A percentile compares a stretch with the other conserved stretches of the same genome.
These are phyloP conservation scores for Brachionus asplanchnoidis DNA, from an alignment of 1,140 invertebrate genomes.

Conservation along the genomic window DNA sequence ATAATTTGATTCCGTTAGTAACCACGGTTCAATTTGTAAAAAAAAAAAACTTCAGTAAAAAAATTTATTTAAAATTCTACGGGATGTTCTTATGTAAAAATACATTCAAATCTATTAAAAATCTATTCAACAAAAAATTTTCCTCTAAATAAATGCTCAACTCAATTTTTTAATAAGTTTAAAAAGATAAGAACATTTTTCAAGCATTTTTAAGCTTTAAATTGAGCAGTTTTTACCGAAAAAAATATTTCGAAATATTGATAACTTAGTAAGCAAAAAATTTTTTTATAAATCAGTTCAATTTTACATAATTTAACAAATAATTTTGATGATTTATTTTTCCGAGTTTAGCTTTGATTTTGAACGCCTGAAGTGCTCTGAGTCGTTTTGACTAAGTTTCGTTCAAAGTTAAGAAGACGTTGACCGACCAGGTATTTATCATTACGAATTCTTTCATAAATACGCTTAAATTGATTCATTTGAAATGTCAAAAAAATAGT, in stretches of 20 bases:
- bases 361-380: neutral
- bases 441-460: conserved; percentile 98
- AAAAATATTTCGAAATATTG: neutral
- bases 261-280: neutral
- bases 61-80: conserved; percentile 21
- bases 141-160: neutral
- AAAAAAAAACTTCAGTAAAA: neutral
- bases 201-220: neutral
- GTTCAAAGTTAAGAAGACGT: conserved; percentile 86
- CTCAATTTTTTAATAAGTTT: neutral
- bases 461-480: conserved; percentile 80
- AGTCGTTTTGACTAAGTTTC: conserved; percentile 10
- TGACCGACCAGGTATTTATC: conserved; percentile 93
- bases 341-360: neutral
- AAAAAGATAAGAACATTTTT: neutral
- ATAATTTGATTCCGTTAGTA: neutral
- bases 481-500: conserved; percentile 69
- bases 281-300: neutral
- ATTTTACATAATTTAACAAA: neutral
- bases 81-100: neutral
- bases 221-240: neutral
- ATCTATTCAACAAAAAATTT: neutral
- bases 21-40: neutral
- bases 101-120: neutral
- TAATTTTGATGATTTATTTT: neutral